phyloP scores from a whole-genome alignment of 2,113 vertebrate species.

The Psittacula cyanocephala region DNA sequence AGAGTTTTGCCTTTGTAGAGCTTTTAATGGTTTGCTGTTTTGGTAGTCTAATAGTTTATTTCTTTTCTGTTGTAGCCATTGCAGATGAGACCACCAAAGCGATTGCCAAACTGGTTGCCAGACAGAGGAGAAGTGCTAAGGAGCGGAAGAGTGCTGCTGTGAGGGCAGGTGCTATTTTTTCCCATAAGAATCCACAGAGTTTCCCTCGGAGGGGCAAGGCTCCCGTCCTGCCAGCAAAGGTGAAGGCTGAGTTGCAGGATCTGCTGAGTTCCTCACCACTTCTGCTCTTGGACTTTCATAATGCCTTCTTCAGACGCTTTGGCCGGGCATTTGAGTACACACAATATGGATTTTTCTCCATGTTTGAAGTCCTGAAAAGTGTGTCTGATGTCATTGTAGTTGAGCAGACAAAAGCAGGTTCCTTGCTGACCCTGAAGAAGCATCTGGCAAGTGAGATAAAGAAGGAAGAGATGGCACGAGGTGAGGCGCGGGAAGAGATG shows the following conservation, averaged over 20 bases:
- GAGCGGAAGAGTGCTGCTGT: not conserved
- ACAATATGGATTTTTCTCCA: constrained; percentile 85
- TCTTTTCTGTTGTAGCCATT: constrained; percentile 72
- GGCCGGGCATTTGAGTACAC: constrained; percentile 75
- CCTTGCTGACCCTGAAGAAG: constrained; percentile 78
- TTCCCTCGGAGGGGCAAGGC: constrained; percentile 67
- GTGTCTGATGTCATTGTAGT: constrained; percentile 77
- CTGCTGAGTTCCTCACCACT: constrained; percentile 83
- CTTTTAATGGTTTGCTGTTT: not conserved
- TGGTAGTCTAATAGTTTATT: not conserved
- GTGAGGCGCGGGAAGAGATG: not conserved
- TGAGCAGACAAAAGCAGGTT: constrained; percentile 79
- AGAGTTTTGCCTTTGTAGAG: not conserved
- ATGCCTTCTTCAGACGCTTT: constrained; percentile 76
- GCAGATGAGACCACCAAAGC: constrained; percentile 80
- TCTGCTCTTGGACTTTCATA: constrained; percentile 80
- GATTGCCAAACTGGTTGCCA: constrained; percentile 83
- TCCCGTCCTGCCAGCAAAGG: constrained; percentile 72
- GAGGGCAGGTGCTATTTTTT: not conserved
- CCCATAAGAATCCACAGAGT: not conserved
- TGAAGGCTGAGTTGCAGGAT: constrained; percentile 83
- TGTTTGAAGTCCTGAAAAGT: constrained; percentile 80
- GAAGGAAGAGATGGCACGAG: not conserved
- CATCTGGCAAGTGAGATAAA: not conserved
- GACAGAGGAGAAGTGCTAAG: constrained; percentile 70